These are phyloP conservation scores for Falco naumanni DNA, from an alignment of 2,797 vertebrate genomes.

Conservation along the genomic window DNA sequence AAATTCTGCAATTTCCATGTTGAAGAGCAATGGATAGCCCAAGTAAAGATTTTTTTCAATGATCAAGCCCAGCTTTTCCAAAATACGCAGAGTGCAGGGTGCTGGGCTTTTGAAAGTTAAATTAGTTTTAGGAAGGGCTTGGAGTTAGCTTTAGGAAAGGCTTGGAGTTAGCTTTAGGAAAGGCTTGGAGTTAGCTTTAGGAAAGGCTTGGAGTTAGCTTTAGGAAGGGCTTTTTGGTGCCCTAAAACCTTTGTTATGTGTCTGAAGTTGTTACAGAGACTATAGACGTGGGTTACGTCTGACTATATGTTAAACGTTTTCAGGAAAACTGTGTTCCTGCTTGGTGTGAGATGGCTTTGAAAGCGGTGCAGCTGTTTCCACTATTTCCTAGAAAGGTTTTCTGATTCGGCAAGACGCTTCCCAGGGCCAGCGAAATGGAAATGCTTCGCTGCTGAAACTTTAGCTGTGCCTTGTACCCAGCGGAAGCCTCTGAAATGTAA, in stretches of 20 bases:
- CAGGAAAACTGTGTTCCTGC: rapidly evolving
- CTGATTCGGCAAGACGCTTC: not conserved
- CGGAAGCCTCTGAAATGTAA: not conserved
- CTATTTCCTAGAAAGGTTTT: not conserved
- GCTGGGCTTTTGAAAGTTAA: not conserved
- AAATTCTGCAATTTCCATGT: rapidly evolving
- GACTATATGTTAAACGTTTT: rapidly evolving
- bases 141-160: not conserved
- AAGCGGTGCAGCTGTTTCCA: rapidly evolving
- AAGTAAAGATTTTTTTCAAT: no score
- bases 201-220: not conserved
- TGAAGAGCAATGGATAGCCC: not conserved
- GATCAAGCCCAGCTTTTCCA: no score
- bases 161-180: not conserved
- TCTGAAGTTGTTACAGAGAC: not conserved
- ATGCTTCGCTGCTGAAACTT: not conserved
- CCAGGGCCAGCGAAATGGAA: not conserved
- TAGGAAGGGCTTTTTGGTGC: not conserved
- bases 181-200: not conserved
- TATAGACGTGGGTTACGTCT: rapidly evolving
- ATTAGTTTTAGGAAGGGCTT: not conserved
- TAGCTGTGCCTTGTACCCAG: not conserved
- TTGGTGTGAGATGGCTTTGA: rapidly evolving
- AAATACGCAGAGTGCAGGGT: not conserved
- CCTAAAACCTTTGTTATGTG: rapidly evolving